Evolutionary conservation across 2,888 invertebrate species (phyloP).

Genomic region (Eupeodes luniger): DNA sequence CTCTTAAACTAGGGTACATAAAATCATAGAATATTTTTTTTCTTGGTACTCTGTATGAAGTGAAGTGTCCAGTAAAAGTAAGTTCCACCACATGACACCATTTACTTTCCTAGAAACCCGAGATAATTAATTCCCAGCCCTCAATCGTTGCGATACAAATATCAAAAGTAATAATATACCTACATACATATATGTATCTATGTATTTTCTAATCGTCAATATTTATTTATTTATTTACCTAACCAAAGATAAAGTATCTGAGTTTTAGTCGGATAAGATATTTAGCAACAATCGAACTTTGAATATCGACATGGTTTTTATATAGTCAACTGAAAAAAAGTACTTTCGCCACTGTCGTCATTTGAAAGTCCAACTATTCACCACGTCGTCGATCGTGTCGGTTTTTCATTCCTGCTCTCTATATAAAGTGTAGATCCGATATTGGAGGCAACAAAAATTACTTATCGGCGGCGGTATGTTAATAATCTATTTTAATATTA

Average conservation of each 20-base stretch:
- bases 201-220: conserved; percentile 8
- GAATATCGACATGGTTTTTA: conserved; percentile 17
- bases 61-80: too few relatives aligned
- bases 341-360: not conserved
- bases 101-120: too few relatives aligned
- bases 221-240: not conserved
- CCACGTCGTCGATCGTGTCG: not conserved
- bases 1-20: too few relatives aligned
- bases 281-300: conserved; percentile 39
- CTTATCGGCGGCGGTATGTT: conserved; percentile 3
- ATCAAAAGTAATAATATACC: not conserved
- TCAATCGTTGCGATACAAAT: not conserved
- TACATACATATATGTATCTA: not conserved
- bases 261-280: not conserved
- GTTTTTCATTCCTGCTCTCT: conserved; percentile 19
- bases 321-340: not conserved
- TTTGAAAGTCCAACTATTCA: conserved; percentile 9
- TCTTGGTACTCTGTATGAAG: too few relatives aligned
- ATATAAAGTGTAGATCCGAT: not conserved
- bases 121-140: too few relatives aligned
- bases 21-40: too few relatives aligned
- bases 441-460: not conserved
- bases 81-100: too few relatives aligned
- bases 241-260: not conserved
- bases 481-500: not conserved